Percentiles rank a stretch among this genome's conserved stretches.
phyloP scores from a whole-genome alignment of 2,797 vertebrate genomes.

The Danio aesculapii region DNA sequence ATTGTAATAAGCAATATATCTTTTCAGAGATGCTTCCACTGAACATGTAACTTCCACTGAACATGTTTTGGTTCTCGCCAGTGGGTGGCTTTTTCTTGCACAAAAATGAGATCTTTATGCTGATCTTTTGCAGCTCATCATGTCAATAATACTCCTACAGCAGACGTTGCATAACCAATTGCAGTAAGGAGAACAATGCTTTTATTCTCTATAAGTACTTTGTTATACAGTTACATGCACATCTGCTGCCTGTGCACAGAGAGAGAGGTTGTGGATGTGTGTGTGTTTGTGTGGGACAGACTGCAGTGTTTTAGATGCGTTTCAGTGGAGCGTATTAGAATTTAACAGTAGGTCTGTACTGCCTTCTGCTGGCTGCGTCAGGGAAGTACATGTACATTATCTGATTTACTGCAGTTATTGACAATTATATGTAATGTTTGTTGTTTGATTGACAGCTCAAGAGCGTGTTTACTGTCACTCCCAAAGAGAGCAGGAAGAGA shows the following conservation, averaged over 20 bases:
- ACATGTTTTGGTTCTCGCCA: constrained; percentile 14
- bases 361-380: constrained; percentile 52
- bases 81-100: constrained; percentile 27
- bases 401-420: neutral
- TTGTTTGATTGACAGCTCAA: constrained; percentile 82
- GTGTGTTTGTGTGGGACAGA: neutral
- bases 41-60: neutral
- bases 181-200: neutral
- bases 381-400: neutral
- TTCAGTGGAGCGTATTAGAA: neutral
- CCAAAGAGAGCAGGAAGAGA: constrained; percentile 92
- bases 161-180: constrained; percentile 17
- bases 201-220: constrained; percentile 23
- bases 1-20: constrained; percentile 1
- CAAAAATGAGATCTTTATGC: no score
- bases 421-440: constrained; percentile 6
- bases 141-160: constrained; percentile 31
- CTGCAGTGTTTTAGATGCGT: constrained; percentile 24
- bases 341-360: constrained; percentile 28
- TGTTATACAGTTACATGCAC: constrained; percentile 4
- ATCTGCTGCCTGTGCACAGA: neutral
- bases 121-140: neutral
- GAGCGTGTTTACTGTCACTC: constrained; percentile 95
- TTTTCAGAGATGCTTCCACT: neutral
- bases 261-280: neutral